A percentile compares a stretch with the other conserved stretches of the same genome.
Evolutionary conservation across 2,888 invertebrate genomes (phyloP).

Genomic region (Stegana nigrithorax): DNA sequence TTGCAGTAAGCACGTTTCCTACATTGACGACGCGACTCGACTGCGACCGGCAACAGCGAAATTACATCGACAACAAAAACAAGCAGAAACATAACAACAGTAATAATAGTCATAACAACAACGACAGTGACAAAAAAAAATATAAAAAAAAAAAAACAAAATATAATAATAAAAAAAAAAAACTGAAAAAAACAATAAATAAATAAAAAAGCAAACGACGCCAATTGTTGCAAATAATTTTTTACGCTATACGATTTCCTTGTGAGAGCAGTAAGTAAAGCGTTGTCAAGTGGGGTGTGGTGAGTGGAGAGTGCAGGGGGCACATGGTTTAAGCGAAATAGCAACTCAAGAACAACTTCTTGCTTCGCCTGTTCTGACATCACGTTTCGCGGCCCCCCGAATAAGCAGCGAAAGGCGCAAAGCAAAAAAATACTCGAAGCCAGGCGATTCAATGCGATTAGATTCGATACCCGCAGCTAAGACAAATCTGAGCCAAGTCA

Average conservation of each 20-base stretch:
- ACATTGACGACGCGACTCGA: slow-evolving; percentile 33
- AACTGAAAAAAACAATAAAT: no score
- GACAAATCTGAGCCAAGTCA: slow-evolving; percentile 12
- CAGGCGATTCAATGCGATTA: slow-evolving; percentile 24
- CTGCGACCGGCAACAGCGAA: slow-evolving; percentile 17
- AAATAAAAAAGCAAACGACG: slow-evolving; percentile 52
- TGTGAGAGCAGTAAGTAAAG: no score
- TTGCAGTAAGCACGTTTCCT: slow-evolving; percentile 24
- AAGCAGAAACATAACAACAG: neutral
- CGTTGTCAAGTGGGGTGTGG: no score
- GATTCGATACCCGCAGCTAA: slow-evolving; percentile 34
- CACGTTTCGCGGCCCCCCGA: slow-evolving; percentile 46
- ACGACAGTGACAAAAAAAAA: slow-evolving; percentile 17
- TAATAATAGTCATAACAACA: slow-evolving; percentile 5
- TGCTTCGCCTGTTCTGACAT: slow-evolving; percentile 51
- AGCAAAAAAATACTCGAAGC: slow-evolving; percentile 22
- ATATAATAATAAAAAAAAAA: no score
- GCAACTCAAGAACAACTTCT: no score
- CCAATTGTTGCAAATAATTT: slow-evolving; percentile 60
- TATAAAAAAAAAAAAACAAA: slow-evolving; percentile 13
- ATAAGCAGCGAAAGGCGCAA: slow-evolving; percentile 21
- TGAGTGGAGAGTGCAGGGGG: no score
- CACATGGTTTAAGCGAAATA: neutral
- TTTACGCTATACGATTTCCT: slow-evolving; percentile 38
- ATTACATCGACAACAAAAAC: slow-evolving; percentile 6